Evolutionary conservation across 35 echinoderm and acorn worm species (phyloP).

Genomic region (Diadema setosum): DNA sequence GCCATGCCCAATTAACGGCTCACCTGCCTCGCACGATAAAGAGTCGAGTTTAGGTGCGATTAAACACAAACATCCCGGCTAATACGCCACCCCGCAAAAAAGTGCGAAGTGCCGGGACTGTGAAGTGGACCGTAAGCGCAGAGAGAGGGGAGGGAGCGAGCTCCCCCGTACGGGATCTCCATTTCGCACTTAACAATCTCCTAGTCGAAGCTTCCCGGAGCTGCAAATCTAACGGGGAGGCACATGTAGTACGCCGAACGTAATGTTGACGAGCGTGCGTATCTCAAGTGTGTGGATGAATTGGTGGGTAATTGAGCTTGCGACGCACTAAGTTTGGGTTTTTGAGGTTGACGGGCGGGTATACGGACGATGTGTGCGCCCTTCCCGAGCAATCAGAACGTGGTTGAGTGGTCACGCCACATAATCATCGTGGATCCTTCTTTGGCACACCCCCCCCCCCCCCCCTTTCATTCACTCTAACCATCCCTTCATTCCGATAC

Average conservation of each 20-base stretch:
- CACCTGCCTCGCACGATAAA: constrained; percentile 1
- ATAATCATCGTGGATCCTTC: too few relatives aligned
- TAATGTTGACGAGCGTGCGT: neutral
- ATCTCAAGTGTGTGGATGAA: constrained; percentile 22
- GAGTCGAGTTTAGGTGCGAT: neutral
- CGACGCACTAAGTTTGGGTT: neutral
- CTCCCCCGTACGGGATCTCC: neutral
- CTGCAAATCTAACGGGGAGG: too few relatives aligned
- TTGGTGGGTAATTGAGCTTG: constrained; percentile 7
- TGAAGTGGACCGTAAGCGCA: neutral
- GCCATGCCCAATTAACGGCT: constrained; percentile 10
- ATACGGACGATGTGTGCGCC: too few relatives aligned
- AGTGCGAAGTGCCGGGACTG: neutral
- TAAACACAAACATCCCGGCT: constrained; percentile 7
- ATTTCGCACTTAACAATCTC: neutral
- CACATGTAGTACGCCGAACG: neutral
- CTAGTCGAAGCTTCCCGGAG: neutral
- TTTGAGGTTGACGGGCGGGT: neutral
- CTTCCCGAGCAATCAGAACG: too few relatives aligned
- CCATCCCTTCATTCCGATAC: too few relatives aligned
- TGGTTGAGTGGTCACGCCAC: too few relatives aligned
- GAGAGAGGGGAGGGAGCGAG: neutral
- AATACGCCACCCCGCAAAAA: neutral
- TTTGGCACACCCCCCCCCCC: too few relatives aligned
- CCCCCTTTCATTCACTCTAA: too few relatives aligned